A percentile compares a stretch with the other conserved stretches of the same genome.
These are phyloP conservation scores for Drosophila paracracens DNA, from an alignment of 2,888 invertebrate species.

Conservation along the genomic window DNA sequence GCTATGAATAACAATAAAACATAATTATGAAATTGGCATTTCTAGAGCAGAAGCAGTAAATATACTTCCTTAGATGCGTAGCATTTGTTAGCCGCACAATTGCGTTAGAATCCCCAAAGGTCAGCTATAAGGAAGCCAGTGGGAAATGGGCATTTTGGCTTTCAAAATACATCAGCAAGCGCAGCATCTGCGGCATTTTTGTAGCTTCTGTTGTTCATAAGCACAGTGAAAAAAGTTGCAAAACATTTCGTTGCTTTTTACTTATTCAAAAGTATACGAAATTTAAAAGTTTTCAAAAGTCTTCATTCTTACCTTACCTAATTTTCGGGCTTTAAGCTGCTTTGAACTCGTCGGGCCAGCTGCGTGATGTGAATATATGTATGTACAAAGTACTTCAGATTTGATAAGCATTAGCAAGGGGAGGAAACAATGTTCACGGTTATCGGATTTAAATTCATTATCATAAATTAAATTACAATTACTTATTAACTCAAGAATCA, in stretches of 20 bases:
- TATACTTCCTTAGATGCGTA: not conserved
- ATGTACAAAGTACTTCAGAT: not conserved
- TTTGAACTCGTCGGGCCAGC: slow-evolving; percentile 10
- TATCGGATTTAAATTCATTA: not conserved
- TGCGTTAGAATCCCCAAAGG: slow-evolving; percentile 27
- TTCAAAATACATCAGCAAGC: slow-evolving; percentile 21
- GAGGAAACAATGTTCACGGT: slow-evolving; percentile 10
- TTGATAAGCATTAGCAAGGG: slow-evolving; percentile 1
- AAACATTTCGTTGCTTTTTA: slow-evolving; percentile 41
- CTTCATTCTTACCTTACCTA: slow-evolving; percentile 5
- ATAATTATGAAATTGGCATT: slow-evolving; percentile 52
- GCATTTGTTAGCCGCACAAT: slow-evolving; percentile 20
- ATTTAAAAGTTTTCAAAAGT: slow-evolving; percentile 43
- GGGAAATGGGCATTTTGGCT: slow-evolving; percentile 2
- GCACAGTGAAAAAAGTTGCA: slow-evolving; percentile 22
- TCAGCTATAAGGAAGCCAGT: slow-evolving; percentile 16
- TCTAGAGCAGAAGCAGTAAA: slow-evolving; percentile 8
- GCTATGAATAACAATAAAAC: slow-evolving; percentile 61
- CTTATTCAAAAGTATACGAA: slow-evolving; percentile 33
- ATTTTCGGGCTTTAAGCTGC: slow-evolving; percentile 2
- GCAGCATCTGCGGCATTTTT: slow-evolving; percentile 29
- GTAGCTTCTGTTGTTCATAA: slow-evolving; percentile 6
- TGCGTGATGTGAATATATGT: slow-evolving; percentile 31
- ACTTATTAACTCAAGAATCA: not conserved
- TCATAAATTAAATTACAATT: not conserved